These are phyloP conservation scores for Gonocerus acuteangulatus DNA, from an alignment of 2,888 invertebrate genomes.

Conservation along the genomic window DNA sequence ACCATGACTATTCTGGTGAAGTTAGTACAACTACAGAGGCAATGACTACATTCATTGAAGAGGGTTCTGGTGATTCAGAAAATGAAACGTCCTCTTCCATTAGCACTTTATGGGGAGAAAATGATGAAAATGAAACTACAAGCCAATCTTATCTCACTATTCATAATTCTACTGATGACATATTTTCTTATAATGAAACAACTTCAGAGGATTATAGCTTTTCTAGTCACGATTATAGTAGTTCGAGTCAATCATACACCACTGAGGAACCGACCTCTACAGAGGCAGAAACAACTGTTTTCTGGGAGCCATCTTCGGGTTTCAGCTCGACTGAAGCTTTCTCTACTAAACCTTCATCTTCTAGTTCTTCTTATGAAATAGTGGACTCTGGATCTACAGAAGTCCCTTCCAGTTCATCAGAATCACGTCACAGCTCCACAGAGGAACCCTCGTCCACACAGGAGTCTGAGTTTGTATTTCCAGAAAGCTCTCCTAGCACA, in stretches of 20 bases:
- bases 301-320: not conserved
- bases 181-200: not conserved
- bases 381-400: not conserved
- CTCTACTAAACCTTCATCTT: not conserved
- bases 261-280: no score
- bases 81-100: not conserved
- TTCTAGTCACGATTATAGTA: no score
- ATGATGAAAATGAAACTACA: slow-evolving; percentile 8
- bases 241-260: no score
- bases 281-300: not conserved
- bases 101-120: not conserved
- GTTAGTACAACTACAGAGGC: not conserved
- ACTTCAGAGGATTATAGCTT: no score
- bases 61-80: slow-evolving; percentile 15
- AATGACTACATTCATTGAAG: not conserved
- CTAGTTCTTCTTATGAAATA: not conserved
- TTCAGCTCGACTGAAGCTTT: no score
- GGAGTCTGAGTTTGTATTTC: no score
- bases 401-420: not conserved
- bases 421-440: not conserved
- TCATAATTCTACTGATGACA: slow-evolving; percentile 4
- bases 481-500: no score
- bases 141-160: not conserved
- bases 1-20: slow-evolving; percentile 29
- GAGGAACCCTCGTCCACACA: no score